Evolutionary conservation across 2,797 vertebrate species (phyloP).

Genomic region (Cichlasoma orientale): DNA sequence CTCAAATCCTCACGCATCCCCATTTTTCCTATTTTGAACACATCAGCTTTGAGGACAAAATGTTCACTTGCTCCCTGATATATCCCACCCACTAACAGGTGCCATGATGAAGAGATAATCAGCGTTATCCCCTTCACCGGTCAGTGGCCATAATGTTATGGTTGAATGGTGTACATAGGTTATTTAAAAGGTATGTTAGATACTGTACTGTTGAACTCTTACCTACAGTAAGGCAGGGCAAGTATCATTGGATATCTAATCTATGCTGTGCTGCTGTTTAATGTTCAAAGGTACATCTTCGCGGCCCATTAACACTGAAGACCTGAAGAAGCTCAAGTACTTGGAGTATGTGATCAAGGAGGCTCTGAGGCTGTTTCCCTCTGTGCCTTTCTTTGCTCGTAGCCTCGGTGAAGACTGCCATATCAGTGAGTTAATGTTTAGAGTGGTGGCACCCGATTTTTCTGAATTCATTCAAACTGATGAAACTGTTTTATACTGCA

Average conservation of each 20-base stretch:
- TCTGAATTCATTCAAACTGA: too few species aligned
- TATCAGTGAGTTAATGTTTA: conserved; percentile 82
- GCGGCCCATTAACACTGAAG: conserved; percentile 80
- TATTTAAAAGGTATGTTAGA: neutral
- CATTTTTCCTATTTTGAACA: too few species aligned
- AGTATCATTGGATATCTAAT: neutral
- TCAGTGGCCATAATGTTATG: too few species aligned
- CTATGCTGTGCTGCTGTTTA: neutral
- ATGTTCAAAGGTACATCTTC: conserved; percentile 81
- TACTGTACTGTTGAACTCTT: neutral
- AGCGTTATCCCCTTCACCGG: too few species aligned
- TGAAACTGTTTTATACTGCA: too few species aligned
- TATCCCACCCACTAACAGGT: too few species aligned
- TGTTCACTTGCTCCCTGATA: too few species aligned
- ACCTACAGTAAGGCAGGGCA: neutral
- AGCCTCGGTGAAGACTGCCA: conserved; percentile 83
- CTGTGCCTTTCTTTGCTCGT: conserved; percentile 91
- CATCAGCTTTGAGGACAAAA: too few species aligned
- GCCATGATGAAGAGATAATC: too few species aligned
- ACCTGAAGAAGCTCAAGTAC: conserved; percentile 91
- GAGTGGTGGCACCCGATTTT: neutral
- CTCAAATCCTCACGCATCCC: too few species aligned
- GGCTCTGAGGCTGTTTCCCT: conserved; percentile 89
- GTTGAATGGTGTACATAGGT: neutral
- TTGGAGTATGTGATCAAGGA: conserved; percentile 95